Base-by-base conservation (phyloP, 2,888 invertebrate genomes). In the Caenorhabditis sulstoni region DNA sequence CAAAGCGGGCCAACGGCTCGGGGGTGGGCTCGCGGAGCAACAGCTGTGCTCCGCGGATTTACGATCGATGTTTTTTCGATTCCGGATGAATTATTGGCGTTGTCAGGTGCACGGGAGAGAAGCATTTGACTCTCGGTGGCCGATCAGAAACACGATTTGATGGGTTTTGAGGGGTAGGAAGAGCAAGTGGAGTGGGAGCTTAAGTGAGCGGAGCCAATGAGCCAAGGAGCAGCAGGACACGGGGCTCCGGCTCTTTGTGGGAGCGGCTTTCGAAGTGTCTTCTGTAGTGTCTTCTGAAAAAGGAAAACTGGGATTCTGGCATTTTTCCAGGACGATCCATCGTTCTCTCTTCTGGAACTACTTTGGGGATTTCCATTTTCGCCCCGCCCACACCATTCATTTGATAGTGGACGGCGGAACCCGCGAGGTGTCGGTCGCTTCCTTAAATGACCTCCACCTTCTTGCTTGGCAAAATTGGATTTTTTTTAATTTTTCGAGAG, bases 21-120 rank as follows among this genome's bases (percentile, higher is more conserved):
- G 52, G 20, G 20, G 29, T 11, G 23, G 39, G 44, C 49, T 49
- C 47, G 20, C 41, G 53, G 53, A 39, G 35, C 44, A 61, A 37
- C 68, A 68, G 68, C 68, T 68, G 68, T 61, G n/a, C 39, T 37
- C 7, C 59, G 45, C 35, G 61, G 70, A 70, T 70, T 70, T 70
- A 70, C 70, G 70, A 70, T 62, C 61, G 55, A 70, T 70, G 70
- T 70, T 70, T 70, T 70, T 70, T 70, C 70, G 70, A 70, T 70
- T 70, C 55, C 61, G 23, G 47, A 70, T 70, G 70, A 70, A 62
- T 70, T 70, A 70, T 70, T 70, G 62, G 61, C 55, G 45, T 47
- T 70, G 70, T 70, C 70, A 70, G 70, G 70, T 70, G 70, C 70
- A 70, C 70, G 44, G 7, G 7, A 29, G 11, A 45, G 44, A 45